Base-by-base conservation (phyloP, 1,140 invertebrate genomes). In the Drosophila oshimai region DNA sequence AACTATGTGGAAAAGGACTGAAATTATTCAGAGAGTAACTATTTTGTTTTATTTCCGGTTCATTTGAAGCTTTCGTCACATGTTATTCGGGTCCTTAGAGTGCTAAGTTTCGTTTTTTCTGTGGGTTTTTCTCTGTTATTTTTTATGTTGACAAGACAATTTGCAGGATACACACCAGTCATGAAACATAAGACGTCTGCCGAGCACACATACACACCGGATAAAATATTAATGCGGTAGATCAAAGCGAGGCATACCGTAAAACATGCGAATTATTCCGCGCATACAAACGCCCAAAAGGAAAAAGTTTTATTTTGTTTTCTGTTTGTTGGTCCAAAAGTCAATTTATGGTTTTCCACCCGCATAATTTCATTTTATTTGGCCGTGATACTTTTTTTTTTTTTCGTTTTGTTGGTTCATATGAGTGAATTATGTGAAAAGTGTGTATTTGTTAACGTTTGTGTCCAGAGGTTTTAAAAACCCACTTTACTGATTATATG, bases 341-440 rank as follows among this genome's bases (percentile, higher is more conserved):
- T 79, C 64, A 86, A 86, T 86, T 86, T 87, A 86, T 87, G 80
- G 80, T 64, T 78, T 84, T 69, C 45, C 53, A 33, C 70, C 74
- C 70, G 80, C 80, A 79, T 86, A 84, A 86, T 84, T 86, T 86
- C 46, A 79, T 86, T 84, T 79, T 37, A 55, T 80, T 84, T 47
- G 51, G 42, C 71, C 10, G 58, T 34, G 18, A 57, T 36, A 36
- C 22, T 33, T 46, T 54, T 45, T 49, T 46, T 54, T 45, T 49
- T 42, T 7, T 15, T n/a, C 42, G 33, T 71, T 71, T 39, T 37
- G 29, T 60, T 61, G 31, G 13, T 45, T 28, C 41, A 73, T 62
- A 44, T 46, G 55, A 73, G 68, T 73, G 69, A 73, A 72, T 72
- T 72, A 72, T 72, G 68, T 44, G 41, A 45, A 61, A 61, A 46